Conservation (phyloP, 1,140 invertebrate genomes). For the Capitella teleta region DNA sequence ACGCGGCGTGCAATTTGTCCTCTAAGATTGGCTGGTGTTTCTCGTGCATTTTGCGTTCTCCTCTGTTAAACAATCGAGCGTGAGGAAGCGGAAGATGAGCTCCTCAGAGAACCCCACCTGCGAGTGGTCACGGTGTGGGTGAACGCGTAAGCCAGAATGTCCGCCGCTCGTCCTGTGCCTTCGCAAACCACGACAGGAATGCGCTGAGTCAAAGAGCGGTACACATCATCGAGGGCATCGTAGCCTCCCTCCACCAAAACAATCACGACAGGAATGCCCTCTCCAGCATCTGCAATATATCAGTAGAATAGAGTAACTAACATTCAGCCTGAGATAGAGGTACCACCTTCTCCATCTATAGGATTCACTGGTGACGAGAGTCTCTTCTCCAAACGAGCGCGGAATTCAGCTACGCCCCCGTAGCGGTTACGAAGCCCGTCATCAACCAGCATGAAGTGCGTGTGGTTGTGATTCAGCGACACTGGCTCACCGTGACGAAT, state of each 20-base stretch:
- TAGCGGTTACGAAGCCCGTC: constrained; percentile 69
- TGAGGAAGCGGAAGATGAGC: too few species aligned
- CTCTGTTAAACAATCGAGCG: too few species aligned
- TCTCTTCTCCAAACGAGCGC: constrained; percentile 30
- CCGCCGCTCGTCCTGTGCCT: constrained; percentile 86
- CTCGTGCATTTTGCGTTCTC: constrained; percentile 16
- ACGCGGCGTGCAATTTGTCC: constrained; percentile 13
- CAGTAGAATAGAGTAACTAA: background rate
- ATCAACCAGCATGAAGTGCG: constrained; percentile 92
- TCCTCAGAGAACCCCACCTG: too few species aligned
- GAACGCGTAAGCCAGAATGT: constrained; percentile 89
- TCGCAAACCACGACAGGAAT: constrained; percentile 91
- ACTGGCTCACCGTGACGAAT: constrained; percentile 31
- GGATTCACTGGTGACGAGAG: constrained; percentile 12
- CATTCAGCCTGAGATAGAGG: background rate
- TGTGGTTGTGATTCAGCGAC: constrained; percentile 79
- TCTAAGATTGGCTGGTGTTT: constrained; percentile 17
- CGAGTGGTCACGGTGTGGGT: constrained; percentile 31
- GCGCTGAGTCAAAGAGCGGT: constrained; percentile 21
- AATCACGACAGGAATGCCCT: constrained; percentile 25
- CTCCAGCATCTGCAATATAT: constrained; percentile 2
- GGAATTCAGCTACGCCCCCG: constrained; percentile 26
- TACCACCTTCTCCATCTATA: background rate
- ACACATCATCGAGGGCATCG: constrained; percentile 32
- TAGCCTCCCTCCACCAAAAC: constrained; percentile 35